Evolutionary conservation across 1,140 invertebrate genomes (phyloP).

Genomic region (Achatina immaculata): DNA sequence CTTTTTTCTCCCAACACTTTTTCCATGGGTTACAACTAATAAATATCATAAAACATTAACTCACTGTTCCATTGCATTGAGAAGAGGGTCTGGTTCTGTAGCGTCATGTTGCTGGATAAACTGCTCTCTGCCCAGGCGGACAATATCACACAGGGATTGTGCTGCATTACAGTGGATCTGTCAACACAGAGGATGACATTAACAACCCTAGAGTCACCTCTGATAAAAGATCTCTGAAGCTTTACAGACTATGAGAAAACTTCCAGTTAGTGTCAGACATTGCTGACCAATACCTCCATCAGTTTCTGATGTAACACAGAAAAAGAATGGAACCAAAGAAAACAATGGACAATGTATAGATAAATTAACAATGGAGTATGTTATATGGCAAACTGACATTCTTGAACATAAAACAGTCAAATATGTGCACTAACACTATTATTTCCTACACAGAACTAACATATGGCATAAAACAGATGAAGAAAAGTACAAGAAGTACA

Average conservation of each 20-base stretch:
- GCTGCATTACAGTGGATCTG: slow-evolving; percentile 84
- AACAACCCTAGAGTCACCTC: background rate
- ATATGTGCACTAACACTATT: too few relatives aligned
- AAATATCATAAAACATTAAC: slow-evolving; percentile 56
- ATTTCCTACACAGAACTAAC: too few relatives aligned
- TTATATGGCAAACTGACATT: too few relatives aligned
- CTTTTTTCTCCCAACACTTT: too few relatives aligned
- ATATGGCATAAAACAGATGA: too few relatives aligned
- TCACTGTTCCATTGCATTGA: slow-evolving; percentile 82
- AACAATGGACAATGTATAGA: background rate
- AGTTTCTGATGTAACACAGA: too few relatives aligned
- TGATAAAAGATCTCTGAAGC: background rate
- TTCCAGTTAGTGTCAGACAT: too few relatives aligned
- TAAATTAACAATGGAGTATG: background rate
- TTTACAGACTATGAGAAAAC: background rate
- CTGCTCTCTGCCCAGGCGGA: slow-evolving; percentile 78
- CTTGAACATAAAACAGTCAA: too few relatives aligned
- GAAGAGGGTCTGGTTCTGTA: slow-evolving; percentile 77
- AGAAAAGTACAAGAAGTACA: too few relatives aligned
- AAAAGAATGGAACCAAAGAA: too few relatives aligned
- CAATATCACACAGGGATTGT: slow-evolving; percentile 86
- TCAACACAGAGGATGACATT: slow-evolving; percentile 31
- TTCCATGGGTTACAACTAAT: background rate
- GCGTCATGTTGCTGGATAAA: slow-evolving; percentile 75
- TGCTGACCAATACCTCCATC: too few relatives aligned